Evolutionary conservation across 1,140 invertebrate species (phyloP), one percentile per base, ranked within the genome.

Genomic region (Leguminivora glycinivorella): DNA sequence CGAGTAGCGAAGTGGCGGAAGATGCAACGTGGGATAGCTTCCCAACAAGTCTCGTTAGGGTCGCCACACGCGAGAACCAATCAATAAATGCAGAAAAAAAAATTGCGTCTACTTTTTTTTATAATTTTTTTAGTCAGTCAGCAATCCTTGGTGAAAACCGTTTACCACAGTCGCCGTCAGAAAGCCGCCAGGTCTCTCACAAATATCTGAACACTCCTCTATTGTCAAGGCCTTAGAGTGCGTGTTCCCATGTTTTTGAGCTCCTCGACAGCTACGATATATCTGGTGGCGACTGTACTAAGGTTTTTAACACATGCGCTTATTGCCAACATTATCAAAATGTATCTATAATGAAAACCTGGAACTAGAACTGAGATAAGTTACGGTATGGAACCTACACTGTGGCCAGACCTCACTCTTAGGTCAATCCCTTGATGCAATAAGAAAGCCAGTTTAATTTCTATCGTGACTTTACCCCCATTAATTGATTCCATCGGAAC

Each of bases 401-500:
- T 52, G 47, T 22, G 47, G 22, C 14, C 56, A 25, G 56, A 60
- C 58, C 58, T 29, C 72, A 56, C 69, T 75, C 71, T 56, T 56
- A 74, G 70, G 69, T 72, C 70, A 72, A 72, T 67, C 72, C 68
- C 38, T 71, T 34, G 47, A 60, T 68, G 72, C 70, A 75, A 76
- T 75, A 75, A 73, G 52, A 74, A 77, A 79, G 47, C 26, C 66
- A 71, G 67, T 75, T 77, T 77, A 76, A 81, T 79, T 79, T 77
- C 72, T 73, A 73, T 81, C 79, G 74, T 81, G 77, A 79, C 75
- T 69, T 67, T 68, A 63, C 63, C 56, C 56, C 73, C 77, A 81
- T 81, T 81, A 81, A 79, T 77, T 79, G 75, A 75, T 79, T 75
- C 72, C 34, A 81, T 77, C 75, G 70, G 29, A 38, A 31, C n/a